Evolutionary conservation across 2,113 vertebrate genomes (phyloP).

Genomic region (Pachypanchax playfairii): DNA sequence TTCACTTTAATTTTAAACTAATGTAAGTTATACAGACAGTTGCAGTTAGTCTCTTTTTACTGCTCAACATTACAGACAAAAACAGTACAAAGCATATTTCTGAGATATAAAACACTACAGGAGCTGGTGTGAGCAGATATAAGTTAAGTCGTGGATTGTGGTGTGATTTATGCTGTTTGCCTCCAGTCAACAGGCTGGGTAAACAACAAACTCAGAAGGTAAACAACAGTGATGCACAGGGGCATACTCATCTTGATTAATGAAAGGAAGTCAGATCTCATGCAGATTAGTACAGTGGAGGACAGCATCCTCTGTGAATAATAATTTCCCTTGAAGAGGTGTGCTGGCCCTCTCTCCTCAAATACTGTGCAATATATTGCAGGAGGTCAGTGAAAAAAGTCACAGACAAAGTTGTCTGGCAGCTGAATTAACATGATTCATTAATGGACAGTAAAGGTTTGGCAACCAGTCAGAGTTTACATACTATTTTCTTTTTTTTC

Average conservation of each 20-base stretch:
- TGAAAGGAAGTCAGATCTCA: constrained; percentile 78
- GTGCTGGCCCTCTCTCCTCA: constrained; percentile 54
- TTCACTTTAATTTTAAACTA: neutral
- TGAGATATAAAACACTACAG: neutral
- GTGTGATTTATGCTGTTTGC: constrained; percentile 72
- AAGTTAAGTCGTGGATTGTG: constrained; percentile 58
- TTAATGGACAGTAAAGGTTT: constrained; percentile 64
- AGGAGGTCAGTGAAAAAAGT: constrained; percentile 68
- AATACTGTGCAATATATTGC: constrained; percentile 61
- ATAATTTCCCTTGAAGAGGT: constrained; percentile 74
- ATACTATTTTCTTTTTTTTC: constrained; percentile 40
- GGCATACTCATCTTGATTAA: constrained; percentile 75
- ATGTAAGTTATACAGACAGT: neutral
- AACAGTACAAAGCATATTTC: constrained; percentile 15
- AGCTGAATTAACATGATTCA: constrained; percentile 69
- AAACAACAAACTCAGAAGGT: constrained; percentile 72
- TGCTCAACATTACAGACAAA: too few species aligned
- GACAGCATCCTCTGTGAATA: constrained; percentile 71
- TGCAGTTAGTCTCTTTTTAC: too few species aligned
- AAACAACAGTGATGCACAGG: constrained; percentile 67
- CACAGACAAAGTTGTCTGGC: constrained; percentile 63
- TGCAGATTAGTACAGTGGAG: constrained; percentile 73
- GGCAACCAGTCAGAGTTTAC: constrained; percentile 61
- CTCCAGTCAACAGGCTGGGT: constrained; percentile 69
- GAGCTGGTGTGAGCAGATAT: constrained; percentile 43